Percentiles rank a stretch among this genome's conserved stretches.
phyloP scores from a whole-genome alignment of 2,113 vertebrate species.

The Scartelaos histophorus region DNA sequence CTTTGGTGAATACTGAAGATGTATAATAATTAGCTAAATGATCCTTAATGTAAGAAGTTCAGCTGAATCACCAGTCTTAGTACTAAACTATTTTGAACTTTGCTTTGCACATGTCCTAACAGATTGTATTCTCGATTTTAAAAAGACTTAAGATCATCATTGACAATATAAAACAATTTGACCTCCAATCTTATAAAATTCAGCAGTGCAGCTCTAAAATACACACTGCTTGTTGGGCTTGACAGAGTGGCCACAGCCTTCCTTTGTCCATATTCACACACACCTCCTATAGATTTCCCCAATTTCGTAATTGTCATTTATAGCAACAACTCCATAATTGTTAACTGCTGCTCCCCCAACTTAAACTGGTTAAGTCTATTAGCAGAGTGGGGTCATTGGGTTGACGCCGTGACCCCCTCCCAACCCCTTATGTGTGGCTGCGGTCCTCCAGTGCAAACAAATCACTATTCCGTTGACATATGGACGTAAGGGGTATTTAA shows the following conservation, averaged over 20 bases:
- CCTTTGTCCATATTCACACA: background rate
- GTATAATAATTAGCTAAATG: background rate
- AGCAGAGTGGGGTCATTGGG: conserved; percentile 7
- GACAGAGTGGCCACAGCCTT: background rate
- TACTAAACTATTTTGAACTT: too few relatives aligned
- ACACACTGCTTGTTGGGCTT: background rate
- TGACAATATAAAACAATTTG: too few relatives aligned
- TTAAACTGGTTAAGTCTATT: conserved; percentile 10
- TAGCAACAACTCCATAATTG: background rate
- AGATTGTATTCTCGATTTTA: too few relatives aligned
- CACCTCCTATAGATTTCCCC: background rate
- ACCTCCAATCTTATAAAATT: too few relatives aligned
- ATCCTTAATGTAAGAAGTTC: background rate
- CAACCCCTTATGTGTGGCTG: background rate
- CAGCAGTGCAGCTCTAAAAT: too few relatives aligned
- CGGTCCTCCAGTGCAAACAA: background rate
- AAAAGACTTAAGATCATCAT: too few relatives aligned
- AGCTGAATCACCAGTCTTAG: too few relatives aligned
- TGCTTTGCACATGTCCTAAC: too few relatives aligned
- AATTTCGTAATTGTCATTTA: background rate
- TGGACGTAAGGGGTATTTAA: background rate
- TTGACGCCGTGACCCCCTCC: background rate
- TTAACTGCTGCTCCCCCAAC: background rate
- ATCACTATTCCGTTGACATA: background rate
- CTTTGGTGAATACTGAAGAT: background rate